Conservation (phyloP, 2,113 vertebrate genomes). For the Callithrix jacchus region DNA sequence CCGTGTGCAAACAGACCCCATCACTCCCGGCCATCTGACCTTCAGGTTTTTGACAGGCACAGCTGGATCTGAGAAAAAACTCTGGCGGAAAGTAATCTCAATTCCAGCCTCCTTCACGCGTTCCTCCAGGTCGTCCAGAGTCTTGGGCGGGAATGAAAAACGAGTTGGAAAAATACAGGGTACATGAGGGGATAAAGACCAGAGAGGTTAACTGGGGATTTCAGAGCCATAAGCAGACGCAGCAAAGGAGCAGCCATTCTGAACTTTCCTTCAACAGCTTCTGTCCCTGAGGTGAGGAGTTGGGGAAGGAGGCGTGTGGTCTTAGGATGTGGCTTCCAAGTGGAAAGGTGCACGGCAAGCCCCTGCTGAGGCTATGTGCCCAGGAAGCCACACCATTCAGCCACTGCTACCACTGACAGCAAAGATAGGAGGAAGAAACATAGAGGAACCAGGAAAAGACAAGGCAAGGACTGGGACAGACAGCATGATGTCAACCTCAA, state of each 20-base stretch:
- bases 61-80: slow-evolving; percentile 95
- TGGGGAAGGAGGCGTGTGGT: background rate
- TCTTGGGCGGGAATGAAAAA: slow-evolving; percentile 80
- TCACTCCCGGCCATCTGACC: slow-evolving; percentile 80
- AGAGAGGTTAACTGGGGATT: background rate
- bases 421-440: background rate
- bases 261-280: background rate
- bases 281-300: background rate
- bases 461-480: background rate
- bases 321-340: background rate
- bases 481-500: background rate
- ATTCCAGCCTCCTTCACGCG: slow-evolving; percentile 94
- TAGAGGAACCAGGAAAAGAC: background rate
- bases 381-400: background rate
- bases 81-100: slow-evolving; percentile 96
- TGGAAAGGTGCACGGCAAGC: background rate
- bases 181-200: background rate
- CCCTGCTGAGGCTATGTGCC: background rate
- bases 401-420: background rate
- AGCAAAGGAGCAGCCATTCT: background rate
- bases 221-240: background rate
- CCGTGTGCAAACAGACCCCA: background rate
- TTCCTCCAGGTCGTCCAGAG: slow-evolving; percentile 94
- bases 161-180: background rate
- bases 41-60: slow-evolving; percentile 97